phyloP scores from a whole-genome alignment of 2,797 vertebrate genomes.

The Poeciliopsis presidionis region DNA sequence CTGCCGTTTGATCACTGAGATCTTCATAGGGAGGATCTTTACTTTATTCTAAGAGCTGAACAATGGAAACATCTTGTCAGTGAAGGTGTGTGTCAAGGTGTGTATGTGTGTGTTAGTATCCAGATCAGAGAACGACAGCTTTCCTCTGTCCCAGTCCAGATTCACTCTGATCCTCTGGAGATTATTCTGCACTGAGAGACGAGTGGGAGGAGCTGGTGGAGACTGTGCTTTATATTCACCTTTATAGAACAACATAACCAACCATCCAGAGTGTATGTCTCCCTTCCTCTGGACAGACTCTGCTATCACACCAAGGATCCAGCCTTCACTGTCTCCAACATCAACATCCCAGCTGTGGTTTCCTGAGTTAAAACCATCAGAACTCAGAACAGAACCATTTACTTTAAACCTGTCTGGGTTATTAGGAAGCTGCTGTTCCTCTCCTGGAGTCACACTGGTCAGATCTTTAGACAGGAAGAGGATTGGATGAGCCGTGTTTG shows the following conservation, averaged over 20 bases:
- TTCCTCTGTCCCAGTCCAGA: slow-evolving; percentile 2
- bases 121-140: slow-evolving; percentile 1
- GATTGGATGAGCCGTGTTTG: not conserved
- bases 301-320: not conserved
- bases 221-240: not conserved
- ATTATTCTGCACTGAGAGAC: not conserved
- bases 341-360: slow-evolving; percentile 6
- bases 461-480: not conserved
- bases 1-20: not conserved
- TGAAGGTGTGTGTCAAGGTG: slow-evolving; percentile 8
- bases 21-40: not conserved
- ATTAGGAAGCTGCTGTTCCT: not conserved
- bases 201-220: not conserved
- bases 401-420: not conserved
- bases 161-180: slow-evolving; percentile 6
- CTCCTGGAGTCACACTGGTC: not conserved
- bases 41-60: not conserved
- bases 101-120: slow-evolving; percentile 5
- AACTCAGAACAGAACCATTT: not conserved
- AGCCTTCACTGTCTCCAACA: not conserved
- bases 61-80: not conserved
- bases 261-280: not conserved
- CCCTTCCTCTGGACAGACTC: slow-evolving; percentile 6
- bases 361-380: not conserved
- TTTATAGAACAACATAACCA: not conserved